Base-by-base conservation (phyloP, 1,140 invertebrate species). In the Drosophila repleta region DNA sequence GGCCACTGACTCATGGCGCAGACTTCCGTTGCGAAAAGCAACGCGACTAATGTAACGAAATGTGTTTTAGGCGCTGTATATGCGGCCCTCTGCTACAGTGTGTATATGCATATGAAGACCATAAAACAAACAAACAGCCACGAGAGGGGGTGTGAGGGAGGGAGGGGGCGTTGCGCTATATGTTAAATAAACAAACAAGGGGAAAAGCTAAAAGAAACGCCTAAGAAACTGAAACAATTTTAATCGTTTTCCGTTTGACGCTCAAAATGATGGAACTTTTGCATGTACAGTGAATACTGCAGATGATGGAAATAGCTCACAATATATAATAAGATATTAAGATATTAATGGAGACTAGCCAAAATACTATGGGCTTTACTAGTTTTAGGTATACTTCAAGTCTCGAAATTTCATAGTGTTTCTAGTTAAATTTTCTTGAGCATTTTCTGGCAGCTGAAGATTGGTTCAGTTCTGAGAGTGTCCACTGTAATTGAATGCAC, bases 11-110 rank as follows among this genome's bases (percentile, higher is more conserved):
- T 85, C 82, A 85, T 87, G 82, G 72, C 82, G 78, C 43, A 87
- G 82, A 72, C 82, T 87, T 85, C 83, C 82, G 83, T 76, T 85
- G 82, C 78, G 60, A 77, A 85, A 84, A 84, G 4, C 10, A 35
- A 35, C 10, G 32, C 32, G 32, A 11, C 67, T 48, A 56, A 63
- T 57, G 60, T 67, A 39, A 39, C 13, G 77, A 68, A 57, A 67
- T 60, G 26, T 76, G 32, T 39, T 55, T 55, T 81, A 53, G 74
- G 43, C 58, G 11, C 4, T 46, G 11, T 46, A 39, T 58, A 66
- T 66, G 29, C 29, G 45, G 45, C 53, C 29, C 17, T 26, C 17
- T 26, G 24, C 32, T 37, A 26, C 4, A 43, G 21, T 39, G 29
- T 60, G 15, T 29, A 17, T 52, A 35, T 52, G 63, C 79, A 67